A percentile compares a stretch with the other conserved stretches of the same genome.
Evolutionary conservation across 2,113 vertebrate species (phyloP).

Genomic region (Labeo rohita): DNA sequence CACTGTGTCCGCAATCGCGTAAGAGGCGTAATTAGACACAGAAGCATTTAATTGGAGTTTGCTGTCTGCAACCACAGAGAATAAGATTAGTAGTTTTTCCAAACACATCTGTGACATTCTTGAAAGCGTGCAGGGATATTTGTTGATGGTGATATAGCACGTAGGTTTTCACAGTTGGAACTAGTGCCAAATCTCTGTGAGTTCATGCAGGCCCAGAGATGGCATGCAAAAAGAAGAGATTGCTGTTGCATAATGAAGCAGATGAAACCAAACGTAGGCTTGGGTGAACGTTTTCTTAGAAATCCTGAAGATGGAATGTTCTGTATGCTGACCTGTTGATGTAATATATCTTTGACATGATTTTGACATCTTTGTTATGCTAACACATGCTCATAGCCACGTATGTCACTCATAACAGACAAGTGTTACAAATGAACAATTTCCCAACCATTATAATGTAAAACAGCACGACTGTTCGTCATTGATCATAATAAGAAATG

Average conservation of each 20-base stretch:
- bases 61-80: background rate
- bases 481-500: background rate
- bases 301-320: constrained; percentile 20
- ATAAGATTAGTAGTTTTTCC: background rate
- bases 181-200: background rate
- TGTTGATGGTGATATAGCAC: constrained; percentile 9
- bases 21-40: constrained; percentile 8
- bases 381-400: background rate
- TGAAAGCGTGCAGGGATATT: constrained; percentile 9
- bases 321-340: background rate
- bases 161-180: constrained; percentile 12
- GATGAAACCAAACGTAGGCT: constrained; percentile 7
- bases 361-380: background rate
- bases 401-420: background rate
- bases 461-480: too few species aligned
- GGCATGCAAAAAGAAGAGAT: background rate
- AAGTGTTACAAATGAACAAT: background rate
- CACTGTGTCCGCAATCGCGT: background rate
- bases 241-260: constrained; percentile 14
- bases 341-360: background rate
- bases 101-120: constrained; percentile 11
- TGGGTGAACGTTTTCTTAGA: background rate
- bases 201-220: constrained; percentile 2
- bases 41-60: background rate
- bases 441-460: background rate